Percentiles rank a stretch among this genome's conserved stretches.
phyloP scores from a whole-genome alignment of 2,113 vertebrate species.

The Neomonachus schauinslandi region DNA sequence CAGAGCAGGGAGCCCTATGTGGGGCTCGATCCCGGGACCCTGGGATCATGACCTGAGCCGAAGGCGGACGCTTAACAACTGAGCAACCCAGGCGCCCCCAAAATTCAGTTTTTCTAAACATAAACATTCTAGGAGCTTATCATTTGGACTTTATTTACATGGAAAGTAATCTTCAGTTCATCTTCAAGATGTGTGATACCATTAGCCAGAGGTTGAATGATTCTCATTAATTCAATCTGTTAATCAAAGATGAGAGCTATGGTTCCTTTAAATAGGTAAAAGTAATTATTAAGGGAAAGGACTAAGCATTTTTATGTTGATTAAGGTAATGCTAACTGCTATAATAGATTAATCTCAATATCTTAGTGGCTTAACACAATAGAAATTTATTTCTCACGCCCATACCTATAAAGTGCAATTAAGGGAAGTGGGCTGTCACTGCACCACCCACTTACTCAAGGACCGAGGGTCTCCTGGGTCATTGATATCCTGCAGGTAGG shows the following conservation, averaged over 20 bases:
- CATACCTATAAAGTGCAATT: neutral
- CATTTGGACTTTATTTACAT: constrained; percentile 1
- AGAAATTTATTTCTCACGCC: neutral
- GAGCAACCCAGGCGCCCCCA: too few relatives aligned
- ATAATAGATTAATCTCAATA: neutral
- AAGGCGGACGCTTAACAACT: too few relatives aligned
- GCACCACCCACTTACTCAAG: neutral
- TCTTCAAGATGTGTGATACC: neutral
- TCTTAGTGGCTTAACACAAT: neutral
- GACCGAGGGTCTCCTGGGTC: neutral
- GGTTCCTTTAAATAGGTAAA: constrained; percentile 31
- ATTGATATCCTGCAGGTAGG: neutral
- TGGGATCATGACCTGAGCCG: too few relatives aligned
- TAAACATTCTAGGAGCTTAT: constrained; percentile 6
- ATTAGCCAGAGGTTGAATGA: neutral
- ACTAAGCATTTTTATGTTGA: neutral
- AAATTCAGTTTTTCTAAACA: constrained; percentile 16
- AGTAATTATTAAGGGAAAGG: neutral
- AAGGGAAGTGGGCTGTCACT: neutral
- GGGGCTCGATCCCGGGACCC: too few relatives aligned
- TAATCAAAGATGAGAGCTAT: neutral
- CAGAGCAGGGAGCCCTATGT: too few relatives aligned
- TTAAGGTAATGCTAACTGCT: neutral
- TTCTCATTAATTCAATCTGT: neutral
- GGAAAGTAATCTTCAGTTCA: neutral